Evolutionary conservation across 2,888 invertebrate species (phyloP).

Genomic region (Frankliniella intonsa): DNA sequence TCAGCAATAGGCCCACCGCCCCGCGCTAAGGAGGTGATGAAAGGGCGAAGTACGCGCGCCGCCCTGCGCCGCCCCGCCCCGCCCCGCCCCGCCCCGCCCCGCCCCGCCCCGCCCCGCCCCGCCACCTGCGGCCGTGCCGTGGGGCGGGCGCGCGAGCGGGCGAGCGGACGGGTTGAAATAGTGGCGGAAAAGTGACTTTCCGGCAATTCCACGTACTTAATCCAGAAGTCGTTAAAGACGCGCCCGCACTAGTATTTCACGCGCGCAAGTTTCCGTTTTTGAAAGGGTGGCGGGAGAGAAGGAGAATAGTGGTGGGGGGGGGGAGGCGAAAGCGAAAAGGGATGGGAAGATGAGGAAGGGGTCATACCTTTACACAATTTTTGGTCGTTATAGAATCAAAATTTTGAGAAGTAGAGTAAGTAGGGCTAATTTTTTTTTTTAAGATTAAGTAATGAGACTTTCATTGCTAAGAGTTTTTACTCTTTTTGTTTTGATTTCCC

Average conservation of each 20-base stretch:
- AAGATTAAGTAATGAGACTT: too few relatives aligned
- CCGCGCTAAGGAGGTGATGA: conserved; percentile 22
- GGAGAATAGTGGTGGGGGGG: background rate
- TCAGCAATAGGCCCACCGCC: conserved; percentile 26
- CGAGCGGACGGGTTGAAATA: conserved; percentile 3
- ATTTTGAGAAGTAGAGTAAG: too few relatives aligned
- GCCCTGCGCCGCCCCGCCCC: background rate
- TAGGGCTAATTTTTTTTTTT: too few relatives aligned
- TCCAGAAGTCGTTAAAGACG: conserved; percentile 4
- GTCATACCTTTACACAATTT: background rate
- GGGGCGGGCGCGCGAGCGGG: background rate
- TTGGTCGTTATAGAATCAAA: too few relatives aligned
- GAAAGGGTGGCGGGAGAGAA: background rate
- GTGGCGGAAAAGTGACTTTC: conserved; percentile 19
- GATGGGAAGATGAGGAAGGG: too few relatives aligned
- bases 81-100: background rate
- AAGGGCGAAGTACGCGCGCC: conserved; percentile 15
- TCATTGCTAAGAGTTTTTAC: too few relatives aligned
- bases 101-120: background rate
- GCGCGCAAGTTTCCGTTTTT: background rate
- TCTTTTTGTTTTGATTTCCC: too few relatives aligned
- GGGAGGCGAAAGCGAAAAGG: too few relatives aligned
- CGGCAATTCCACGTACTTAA: conserved; percentile 20
- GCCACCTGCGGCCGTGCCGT: background rate
- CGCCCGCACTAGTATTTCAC: background rate